A percentile compares a stretch with the other conserved stretches of the same genome.
Evolutionary conservation across 2,797 vertebrate species (phyloP).

Genomic region (Siniperca scherzeri): DNA sequence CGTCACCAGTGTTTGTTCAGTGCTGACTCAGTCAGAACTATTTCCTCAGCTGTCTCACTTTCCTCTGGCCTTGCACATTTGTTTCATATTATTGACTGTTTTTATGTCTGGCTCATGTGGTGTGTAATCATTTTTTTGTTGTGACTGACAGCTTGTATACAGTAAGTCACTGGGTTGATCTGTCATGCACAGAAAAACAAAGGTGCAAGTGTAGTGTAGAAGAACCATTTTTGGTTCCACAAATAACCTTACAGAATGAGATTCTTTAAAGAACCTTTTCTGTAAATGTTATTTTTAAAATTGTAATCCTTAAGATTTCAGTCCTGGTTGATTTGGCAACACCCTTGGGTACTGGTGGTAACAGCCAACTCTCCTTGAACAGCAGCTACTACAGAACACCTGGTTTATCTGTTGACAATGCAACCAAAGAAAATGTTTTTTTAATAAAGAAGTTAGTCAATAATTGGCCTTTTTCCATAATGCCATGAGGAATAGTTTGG

Average conservation of each 20-base stretch:
- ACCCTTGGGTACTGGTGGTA: background rate
- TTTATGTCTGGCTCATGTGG: slow-evolving; percentile 24
- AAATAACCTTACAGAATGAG: background rate
- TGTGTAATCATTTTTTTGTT: slow-evolving; percentile 40
- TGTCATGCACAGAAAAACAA: slow-evolving; percentile 4
- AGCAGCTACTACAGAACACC: background rate
- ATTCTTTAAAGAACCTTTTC: background rate
- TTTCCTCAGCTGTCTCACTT: slow-evolving; percentile 29
- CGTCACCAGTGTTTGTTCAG: slow-evolving; percentile 2
- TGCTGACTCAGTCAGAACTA: slow-evolving; percentile 44
- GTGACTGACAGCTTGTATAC: slow-evolving; percentile 38
- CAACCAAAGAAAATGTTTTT: background rate
- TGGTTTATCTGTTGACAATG: background rate
- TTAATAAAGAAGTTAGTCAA: background rate
- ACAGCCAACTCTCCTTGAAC: background rate
- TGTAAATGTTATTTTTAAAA: background rate
- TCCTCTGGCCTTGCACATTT: slow-evolving; percentile 43
- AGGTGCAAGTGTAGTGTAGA: background rate
- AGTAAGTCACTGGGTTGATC: background rate
- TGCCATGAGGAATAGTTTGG: background rate
- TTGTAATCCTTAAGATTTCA: background rate
- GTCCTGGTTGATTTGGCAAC: background rate
- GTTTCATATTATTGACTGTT: slow-evolving; percentile 34
- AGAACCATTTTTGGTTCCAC: background rate
- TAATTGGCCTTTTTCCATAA: background rate